Evolutionary conservation across 2,888 invertebrate species (phyloP).

Genomic region (Polietes domitor): DNA sequence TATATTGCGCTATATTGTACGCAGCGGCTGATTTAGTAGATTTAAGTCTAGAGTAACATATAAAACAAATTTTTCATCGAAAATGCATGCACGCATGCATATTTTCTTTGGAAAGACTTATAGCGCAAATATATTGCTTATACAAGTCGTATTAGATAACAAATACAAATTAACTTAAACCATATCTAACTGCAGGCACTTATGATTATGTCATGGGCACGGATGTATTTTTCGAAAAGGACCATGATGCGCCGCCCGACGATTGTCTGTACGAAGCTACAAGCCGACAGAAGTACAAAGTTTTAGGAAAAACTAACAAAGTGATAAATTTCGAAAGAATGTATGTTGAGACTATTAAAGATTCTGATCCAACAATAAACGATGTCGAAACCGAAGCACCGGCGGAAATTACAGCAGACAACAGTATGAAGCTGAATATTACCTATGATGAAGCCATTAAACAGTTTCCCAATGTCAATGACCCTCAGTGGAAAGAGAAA

Average conservation of each 20-base stretch:
- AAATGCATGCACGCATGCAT: too few species aligned
- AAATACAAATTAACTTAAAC: too few species aligned
- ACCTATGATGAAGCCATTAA: constrained; percentile 78
- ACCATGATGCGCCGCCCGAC: constrained; percentile 81
- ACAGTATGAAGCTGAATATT: constrained; percentile 71
- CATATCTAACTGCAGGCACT: constrained; percentile 81
- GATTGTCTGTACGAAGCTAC: constrained; percentile 83
- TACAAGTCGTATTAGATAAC: too few species aligned
- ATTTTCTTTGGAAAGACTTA: too few species aligned
- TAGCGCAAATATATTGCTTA: too few species aligned
- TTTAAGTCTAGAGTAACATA: too few species aligned
- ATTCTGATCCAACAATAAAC: constrained; percentile 54
- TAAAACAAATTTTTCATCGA: too few species aligned
- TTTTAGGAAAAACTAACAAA: constrained; percentile 85
- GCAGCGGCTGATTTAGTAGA: too few species aligned
- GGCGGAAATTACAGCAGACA: constrained; percentile 43
- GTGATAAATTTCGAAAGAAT: constrained; percentile 86
- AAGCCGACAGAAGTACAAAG: constrained; percentile 83
- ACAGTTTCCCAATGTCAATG: constrained; percentile 70
- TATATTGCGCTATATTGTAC: too few species aligned
- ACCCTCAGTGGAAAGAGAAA: constrained; percentile 57
- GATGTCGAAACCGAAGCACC: constrained; percentile 17
- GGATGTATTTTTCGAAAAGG: constrained; percentile 87
- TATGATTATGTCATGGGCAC: constrained; percentile 88
- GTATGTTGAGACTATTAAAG: constrained; percentile 81